These are phyloP conservation scores for Cyprinodon tularosa DNA, from an alignment of 2,113 vertebrate species.

Conservation along the genomic window DNA sequence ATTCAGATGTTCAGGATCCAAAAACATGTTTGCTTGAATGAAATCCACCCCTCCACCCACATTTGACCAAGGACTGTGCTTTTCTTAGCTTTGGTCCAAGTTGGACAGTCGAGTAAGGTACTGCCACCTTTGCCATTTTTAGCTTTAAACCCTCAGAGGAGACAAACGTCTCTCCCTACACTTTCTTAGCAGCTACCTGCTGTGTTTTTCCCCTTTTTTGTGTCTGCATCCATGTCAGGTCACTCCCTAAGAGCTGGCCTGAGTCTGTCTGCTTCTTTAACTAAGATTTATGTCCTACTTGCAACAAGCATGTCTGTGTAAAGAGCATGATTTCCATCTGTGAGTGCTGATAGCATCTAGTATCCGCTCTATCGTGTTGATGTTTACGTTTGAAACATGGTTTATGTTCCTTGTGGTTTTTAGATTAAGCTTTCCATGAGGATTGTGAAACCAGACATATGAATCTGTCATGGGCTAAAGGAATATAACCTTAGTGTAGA, in stretches of 20 bases:
- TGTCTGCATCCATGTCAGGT: slow-evolving; percentile 48
- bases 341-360: slow-evolving; percentile 57
- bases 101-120: slow-evolving; percentile 74
- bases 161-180: slow-evolving; percentile 65
- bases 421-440: slow-evolving; percentile 65
- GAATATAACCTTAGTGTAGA: slow-evolving; percentile 48
- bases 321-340: slow-evolving; percentile 41
- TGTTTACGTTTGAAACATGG: slow-evolving; percentile 75
- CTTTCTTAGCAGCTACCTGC: slow-evolving; percentile 55
- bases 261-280: slow-evolving; percentile 45
- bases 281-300: slow-evolving; percentile 29
- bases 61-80: slow-evolving; percentile 76
- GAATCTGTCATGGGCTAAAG: slow-evolving; percentile 43
- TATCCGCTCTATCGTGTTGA: slow-evolving; percentile 59
- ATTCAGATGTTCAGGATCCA: slow-evolving; percentile 83
- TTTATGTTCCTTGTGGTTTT: slow-evolving; percentile 73
- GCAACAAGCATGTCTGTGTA: slow-evolving; percentile 50
- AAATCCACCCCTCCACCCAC: slow-evolving; percentile 79
- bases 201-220: slow-evolving; percentile 17
- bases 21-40: slow-evolving; percentile 84
- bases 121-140: slow-evolving; percentile 75
- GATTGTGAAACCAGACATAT: slow-evolving; percentile 52
- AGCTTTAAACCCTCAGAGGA: slow-evolving; percentile 63
- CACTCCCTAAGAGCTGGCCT: slow-evolving; percentile 17
- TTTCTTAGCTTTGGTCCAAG: slow-evolving; percentile 80